Base-by-base conservation (phyloP, 2,113 vertebrate species). In the Pachycephala philippinensis region DNA sequence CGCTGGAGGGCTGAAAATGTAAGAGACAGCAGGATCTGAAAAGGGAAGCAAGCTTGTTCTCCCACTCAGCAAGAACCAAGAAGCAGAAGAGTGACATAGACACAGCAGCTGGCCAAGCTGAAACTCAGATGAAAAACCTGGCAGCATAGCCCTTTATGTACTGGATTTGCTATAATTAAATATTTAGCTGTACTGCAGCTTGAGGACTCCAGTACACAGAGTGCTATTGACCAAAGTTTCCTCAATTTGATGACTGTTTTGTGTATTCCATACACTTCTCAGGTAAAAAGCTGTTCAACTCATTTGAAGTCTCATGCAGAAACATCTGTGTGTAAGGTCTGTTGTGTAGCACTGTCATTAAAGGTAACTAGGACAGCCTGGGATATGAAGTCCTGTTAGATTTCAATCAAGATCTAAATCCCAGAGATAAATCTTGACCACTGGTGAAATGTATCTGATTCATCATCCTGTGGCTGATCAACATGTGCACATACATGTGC, bases 81-180 rank as follows among this genome's bases (percentile, higher is more conserved):
- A 72, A 57, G n/a, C 60, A 89, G 90, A 90, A 49, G 68, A 81
- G 78, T 61, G 45, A 71, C 94, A 37, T 0, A 95, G 75, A 86
- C 87, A 89, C 59, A 89, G 71, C 76, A 78, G 57, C 70, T 81
- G 83, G n/a, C 86, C 13, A 6, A 92, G 72, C 86, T 91, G 64
- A 77, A 93, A 75, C 33, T 87, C 72, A 30, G 45, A 90, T 47
- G 33, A 53, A 57, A 30, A 87, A 63, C 22, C 50, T 89, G 64
- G 39, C 59, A 86, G 61, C 74, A n/a, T 22, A 87, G 69, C 5
- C 50, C 60, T 89, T 90, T 84, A 78, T 66, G 16, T 84, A 52
- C 72, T 81, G 83, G 35, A 45, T 93, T 90, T 93, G n/a, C 86
- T 89, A 35, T 71, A 65, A 83, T 89, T 77, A 77, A 88, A 78